Conservation (phyloP, 2,113 vertebrate species). For the Paradoxurus hermaphroditus region DNA sequence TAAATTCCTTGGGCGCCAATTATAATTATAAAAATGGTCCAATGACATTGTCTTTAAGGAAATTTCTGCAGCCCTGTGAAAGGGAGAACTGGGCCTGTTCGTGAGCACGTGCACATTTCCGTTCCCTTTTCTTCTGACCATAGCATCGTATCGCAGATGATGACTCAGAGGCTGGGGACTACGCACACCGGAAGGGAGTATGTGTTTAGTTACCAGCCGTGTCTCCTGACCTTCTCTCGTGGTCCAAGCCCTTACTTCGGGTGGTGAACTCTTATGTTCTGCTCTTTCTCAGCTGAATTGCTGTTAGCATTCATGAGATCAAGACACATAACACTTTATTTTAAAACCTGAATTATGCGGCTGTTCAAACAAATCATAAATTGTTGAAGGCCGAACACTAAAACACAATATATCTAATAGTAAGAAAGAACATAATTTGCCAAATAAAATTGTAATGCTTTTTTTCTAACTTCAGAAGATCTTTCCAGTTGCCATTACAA, state of each 20-base stretch:
- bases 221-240: conserved; percentile 62
- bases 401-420: conserved; percentile 53
- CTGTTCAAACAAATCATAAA: conserved; percentile 73
- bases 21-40: background rate
- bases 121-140: background rate
- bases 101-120: background rate
- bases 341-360: conserved; percentile 71
- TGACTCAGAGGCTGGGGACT: conserved; percentile 31
- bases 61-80: background rate
- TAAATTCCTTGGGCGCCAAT: background rate
- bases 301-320: conserved; percentile 65
- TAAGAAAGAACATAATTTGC: conserved; percentile 56
- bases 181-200: conserved; percentile 61
- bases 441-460: conserved; percentile 38
- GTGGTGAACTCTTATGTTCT: conserved; percentile 65
- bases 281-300: conserved; percentile 71
- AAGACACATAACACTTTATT: conserved; percentile 51
- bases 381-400: conserved; percentile 40
- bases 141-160: background rate
- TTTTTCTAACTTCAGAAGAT: background rate
- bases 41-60: background rate
- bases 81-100: background rate
- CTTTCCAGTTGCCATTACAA: conserved; percentile 52
- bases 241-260: conserved; percentile 50
- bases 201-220: conserved; percentile 49